Evolutionary conservation across 1,140 invertebrate species (phyloP), one percentile per base, ranked within the genome.

Genomic region (Lasioglossum albipes): DNA sequence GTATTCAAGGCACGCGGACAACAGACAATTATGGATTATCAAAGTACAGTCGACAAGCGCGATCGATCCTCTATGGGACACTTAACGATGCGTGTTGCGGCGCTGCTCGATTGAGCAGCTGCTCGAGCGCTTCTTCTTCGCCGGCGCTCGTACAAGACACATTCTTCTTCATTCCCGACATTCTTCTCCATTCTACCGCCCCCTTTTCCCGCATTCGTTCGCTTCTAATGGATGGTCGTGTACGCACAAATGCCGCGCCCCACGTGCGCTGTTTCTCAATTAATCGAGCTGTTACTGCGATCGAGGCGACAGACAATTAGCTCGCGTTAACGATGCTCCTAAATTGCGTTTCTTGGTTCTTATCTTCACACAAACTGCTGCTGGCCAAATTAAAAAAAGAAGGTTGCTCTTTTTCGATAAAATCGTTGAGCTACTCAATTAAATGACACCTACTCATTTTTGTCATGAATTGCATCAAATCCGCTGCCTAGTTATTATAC

Each of bases 71-170:
- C 78, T 71, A 20, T 18, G 57, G 57, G 57, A n/a, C 20, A 71
- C 54, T 7, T 57, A 54, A 82, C 42, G 79, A 57, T 75, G 70
- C 68, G 81, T 84, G 74, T 65, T 70, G 57, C 54, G 78, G 59
- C 73, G 65, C 66, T 75, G 83, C 74, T 84, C 78, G 41, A 71
- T 77, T 77, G 31, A n/a, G n/a, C n/a, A n/a, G 65, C 66, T 75
- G 83, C 74, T 84, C 78, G 41, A 71, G 76, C 71, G 45, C 62
- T 57, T 69, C 64, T 10, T 69, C 54, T 59, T 59, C 20, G 31
- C 71, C 22, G 20, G 61, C 52, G 59, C 52, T 16, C 27, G 7
- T n/a, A 6, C 67, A 42, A 41, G 36, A 59, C 10, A n/a, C 18
- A 59, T n/a, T n/a, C n/a, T n/a, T n/a, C n/a, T n/a, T n/a, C n/a